Percentiles rank a stretch among this genome's conserved stretches.
phyloP scores from a whole-genome alignment of 2,113 vertebrate genomes.

The Indicator maculatus region DNA sequence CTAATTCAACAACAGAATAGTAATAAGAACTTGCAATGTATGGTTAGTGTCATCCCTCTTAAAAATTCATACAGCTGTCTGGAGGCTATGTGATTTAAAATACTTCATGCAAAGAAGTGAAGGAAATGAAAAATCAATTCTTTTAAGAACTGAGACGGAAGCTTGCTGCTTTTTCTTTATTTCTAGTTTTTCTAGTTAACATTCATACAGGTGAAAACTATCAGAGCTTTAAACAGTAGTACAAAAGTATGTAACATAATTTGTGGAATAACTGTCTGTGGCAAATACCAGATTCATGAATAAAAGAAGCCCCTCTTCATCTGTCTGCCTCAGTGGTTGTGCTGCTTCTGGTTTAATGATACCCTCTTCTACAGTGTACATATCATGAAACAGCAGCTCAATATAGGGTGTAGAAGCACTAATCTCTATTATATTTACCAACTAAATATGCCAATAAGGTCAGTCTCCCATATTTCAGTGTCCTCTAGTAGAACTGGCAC shows the following conservation, averaged over 20 bases:
- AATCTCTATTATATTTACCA: neutral
- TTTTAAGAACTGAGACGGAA: neutral
- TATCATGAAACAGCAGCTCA: neutral
- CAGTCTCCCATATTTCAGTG: neutral
- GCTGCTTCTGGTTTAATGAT: neutral
- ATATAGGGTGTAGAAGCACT: neutral
- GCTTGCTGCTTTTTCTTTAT: neutral
- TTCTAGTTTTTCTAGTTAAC: neutral
- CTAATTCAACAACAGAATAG: neutral
- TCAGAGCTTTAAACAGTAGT: neutral
- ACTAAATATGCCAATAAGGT: neutral
- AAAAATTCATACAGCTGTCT: constrained; percentile 37
- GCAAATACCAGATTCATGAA: neutral
- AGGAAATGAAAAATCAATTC: neutral
- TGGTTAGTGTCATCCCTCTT: constrained; percentile 19
- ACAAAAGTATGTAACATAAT: neutral
- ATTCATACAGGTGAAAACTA: neutral
- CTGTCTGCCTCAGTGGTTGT: neutral
- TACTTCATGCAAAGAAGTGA: constrained; percentile 26
- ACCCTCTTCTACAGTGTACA: neutral
- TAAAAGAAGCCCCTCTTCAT: neutral
- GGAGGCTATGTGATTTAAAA: constrained; percentile 37
- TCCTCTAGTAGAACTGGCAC: neutral
- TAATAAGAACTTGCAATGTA: neutral
- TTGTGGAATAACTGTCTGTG: neutral